Conservation (phyloP, 1,140 invertebrate species). For the Drosophila watanabei region DNA sequence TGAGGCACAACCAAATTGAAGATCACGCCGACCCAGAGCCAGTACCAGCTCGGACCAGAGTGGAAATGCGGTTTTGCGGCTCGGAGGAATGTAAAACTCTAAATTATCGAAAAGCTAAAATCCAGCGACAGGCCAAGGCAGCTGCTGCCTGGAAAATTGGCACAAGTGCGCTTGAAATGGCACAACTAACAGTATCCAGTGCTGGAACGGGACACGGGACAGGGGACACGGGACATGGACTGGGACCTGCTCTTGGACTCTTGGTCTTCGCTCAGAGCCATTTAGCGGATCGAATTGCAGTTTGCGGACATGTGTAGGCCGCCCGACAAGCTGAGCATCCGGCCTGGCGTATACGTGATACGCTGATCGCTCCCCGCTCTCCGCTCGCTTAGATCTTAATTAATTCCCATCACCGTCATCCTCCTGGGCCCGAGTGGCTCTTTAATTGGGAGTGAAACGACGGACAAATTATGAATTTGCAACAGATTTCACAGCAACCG, state of each 20-base stretch:
- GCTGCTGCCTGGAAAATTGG: constrained; percentile 65
- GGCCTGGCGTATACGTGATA: constrained; percentile 14
- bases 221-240: constrained; percentile 6
- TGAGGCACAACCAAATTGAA: constrained; percentile 46
- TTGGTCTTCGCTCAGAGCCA: constrained; percentile 17
- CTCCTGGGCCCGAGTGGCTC: constrained; percentile 25
- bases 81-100: constrained; percentile 70
- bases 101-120: constrained; percentile 76
- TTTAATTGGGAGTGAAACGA: constrained; percentile 48
- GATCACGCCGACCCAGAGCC: constrained; percentile 28
- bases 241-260: constrained; percentile 11
- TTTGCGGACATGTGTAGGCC: constrained; percentile 28
- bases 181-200: constrained; percentile 69
- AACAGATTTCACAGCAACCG: constrained; percentile 74
- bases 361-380: neutral
- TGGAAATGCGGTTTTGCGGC: constrained; percentile 74
- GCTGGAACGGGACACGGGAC: constrained; percentile 36
- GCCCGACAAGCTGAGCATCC: constrained; percentile 38
- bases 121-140: constrained; percentile 42
- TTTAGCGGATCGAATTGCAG: constrained; percentile 44
- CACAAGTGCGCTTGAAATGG: constrained; percentile 77
- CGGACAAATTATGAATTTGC: constrained; percentile 57
- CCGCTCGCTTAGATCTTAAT: constrained; percentile 11
- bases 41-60: constrained; percentile 38
- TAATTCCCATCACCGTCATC: constrained; percentile 19